phyloP scores from a whole-genome alignment of 64 coral and sea anemone genomes.

The Porites australiensis region DNA sequence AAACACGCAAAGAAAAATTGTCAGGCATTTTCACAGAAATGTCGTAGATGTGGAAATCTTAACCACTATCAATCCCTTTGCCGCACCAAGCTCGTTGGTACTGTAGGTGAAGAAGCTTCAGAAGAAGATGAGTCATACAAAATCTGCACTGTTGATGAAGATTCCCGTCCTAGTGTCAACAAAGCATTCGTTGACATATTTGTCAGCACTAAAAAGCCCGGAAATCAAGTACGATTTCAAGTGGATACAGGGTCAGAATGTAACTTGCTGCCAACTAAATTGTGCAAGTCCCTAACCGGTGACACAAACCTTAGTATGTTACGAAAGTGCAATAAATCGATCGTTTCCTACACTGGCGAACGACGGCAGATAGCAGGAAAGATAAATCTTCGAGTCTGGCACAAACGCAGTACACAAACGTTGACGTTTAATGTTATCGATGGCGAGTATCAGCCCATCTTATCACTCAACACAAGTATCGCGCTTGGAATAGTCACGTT shows the following conservation, averaged over 20 bases:
- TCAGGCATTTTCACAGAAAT: conserved; percentile 46
- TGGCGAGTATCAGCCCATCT: too few species aligned
- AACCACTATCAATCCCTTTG: conserved; percentile 18
- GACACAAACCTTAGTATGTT: background rate
- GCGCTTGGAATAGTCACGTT: background rate
- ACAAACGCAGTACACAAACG: background rate
- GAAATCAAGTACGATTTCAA: background rate
- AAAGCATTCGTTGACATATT: background rate
- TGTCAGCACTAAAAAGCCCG: background rate
- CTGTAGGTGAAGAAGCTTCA: background rate
- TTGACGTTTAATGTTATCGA: too few species aligned
- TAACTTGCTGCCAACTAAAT: background rate
- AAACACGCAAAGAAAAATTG: conserved; percentile 38
- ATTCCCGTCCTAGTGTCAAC: background rate
- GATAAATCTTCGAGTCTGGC: background rate
- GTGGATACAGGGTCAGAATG: background rate
- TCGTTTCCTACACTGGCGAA: conserved; percentile 3
- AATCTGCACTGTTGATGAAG: background rate
- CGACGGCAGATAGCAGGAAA: background rate
- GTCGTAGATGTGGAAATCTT: background rate
- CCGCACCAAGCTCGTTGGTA: background rate
- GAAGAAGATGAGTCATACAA: background rate
- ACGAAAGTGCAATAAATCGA: background rate
- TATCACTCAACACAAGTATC: too few species aligned
- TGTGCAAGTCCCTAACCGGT: background rate